Percentiles rank a stretch among this genome's conserved stretches.
Conservation (phyloP, 2,797 vertebrate genomes). For the Odontamblyopus lacepedii region DNA sequence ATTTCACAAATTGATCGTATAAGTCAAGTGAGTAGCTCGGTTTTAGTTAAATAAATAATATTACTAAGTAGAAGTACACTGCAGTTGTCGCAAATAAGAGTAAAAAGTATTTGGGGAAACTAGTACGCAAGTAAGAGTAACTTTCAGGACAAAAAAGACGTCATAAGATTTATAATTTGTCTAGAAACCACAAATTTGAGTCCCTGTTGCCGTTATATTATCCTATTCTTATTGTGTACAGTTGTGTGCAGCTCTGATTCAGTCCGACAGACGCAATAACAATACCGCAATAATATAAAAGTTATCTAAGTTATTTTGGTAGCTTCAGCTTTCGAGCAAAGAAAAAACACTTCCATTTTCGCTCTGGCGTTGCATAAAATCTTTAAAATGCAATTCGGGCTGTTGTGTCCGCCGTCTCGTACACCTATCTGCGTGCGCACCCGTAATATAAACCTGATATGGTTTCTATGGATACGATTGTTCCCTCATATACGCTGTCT, state of each 20-base stretch:
- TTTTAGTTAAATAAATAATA: too few relatives aligned
- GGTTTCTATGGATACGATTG: conserved; percentile 12
- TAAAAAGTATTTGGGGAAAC: too few relatives aligned
- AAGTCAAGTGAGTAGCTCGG: too few relatives aligned
- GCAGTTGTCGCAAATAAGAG: too few relatives aligned
- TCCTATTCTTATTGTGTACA: background rate
- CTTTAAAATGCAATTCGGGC: conserved; percentile 19
- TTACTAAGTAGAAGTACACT: too few relatives aligned
- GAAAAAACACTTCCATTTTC: conserved; percentile 22
- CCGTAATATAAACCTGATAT: conserved; percentile 10
- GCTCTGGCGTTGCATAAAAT: conserved; percentile 51
- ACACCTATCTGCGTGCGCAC: background rate
- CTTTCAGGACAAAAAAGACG: too few relatives aligned
- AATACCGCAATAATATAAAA: conserved; percentile 17
- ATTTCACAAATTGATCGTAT: too few relatives aligned
- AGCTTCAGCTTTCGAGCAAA: conserved; percentile 27
- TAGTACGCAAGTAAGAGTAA: too few relatives aligned
- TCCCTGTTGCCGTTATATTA: background rate
- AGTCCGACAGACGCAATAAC: conserved; percentile 10
- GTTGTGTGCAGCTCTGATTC: conserved; percentile 9
- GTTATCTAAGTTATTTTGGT: conserved; percentile 7
- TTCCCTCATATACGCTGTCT: conserved; percentile 13
- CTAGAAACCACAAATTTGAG: background rate
- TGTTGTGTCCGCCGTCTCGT: conserved; percentile 12
- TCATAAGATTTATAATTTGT: too few relatives aligned